Base-by-base conservation (phyloP, 2,888 invertebrate genomes). In the Nowickia ferox region DNA sequence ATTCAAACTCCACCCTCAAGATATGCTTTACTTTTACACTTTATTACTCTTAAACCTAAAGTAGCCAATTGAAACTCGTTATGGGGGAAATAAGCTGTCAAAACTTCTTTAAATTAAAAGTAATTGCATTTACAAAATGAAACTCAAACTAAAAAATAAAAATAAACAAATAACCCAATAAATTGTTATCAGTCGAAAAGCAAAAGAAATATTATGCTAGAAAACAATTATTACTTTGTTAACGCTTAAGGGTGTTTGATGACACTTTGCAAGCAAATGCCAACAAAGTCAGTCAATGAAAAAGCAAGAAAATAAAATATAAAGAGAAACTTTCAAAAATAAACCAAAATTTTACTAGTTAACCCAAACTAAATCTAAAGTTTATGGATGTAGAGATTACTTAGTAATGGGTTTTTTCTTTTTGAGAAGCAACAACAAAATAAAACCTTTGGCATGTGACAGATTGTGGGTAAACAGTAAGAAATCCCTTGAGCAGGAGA, bases 221-320 rank as follows among this genome's bases (percentile, higher is more conserved):
- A 9, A 22, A 9, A 44, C 63, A 68, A 75, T 68, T 61, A 74
- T 74, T 55, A 74, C 6, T 68, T 78, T 74, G 40, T 44, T 53
- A 66, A 68, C 38, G 68, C 71, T 84, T 77, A 9, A 53, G 74
- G 46, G 71, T 61, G 15, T 66, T 71, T 76, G 76, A 61, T 78
- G 55, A 68, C 68, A 74, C n/a, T 84, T 69, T 61, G 44, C 13
- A 55, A 69, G 44, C 13, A 69, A 69, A 69, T 69, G 22, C 9
- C 6, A 61, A 69, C 53, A 51, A 11, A n/a, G 44, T 42, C 44
- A 44, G 17, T 11, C 15, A 17, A 15, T 19, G 57, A 15, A 17
- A 5, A 57, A 0, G 13, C 48, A 30, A 78, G 69, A n/a, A 69
- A 74, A 74, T 80, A 9, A 59, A 72, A 77, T 59, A 30, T 44